Percentiles rank a stretch among this genome's conserved stretches.
Evolutionary conservation across 2,113 vertebrate genomes (phyloP).

Genomic region (Helogale parvula): DNA sequence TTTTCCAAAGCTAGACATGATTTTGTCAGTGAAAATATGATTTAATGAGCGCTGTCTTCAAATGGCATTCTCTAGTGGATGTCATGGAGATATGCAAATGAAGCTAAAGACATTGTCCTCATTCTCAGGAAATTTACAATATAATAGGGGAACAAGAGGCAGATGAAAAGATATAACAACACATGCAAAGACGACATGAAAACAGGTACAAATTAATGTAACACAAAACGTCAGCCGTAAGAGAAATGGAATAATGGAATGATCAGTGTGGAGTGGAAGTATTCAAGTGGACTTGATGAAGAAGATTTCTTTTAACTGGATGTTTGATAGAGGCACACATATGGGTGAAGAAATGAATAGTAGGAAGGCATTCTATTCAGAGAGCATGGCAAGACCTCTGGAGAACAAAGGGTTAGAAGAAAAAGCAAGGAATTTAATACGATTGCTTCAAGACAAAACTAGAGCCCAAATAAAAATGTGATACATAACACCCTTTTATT

Average conservation of each 20-base stretch:
- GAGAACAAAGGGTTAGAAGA: slow-evolving; percentile 48
- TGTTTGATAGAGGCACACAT: slow-evolving; percentile 15
- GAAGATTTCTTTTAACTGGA: slow-evolving; percentile 41
- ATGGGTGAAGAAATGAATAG: neutral
- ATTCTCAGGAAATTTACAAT: slow-evolving; percentile 78
- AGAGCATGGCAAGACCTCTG: neutral
- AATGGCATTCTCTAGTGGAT: slow-evolving; percentile 70
- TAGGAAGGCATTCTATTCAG: slow-evolving; percentile 7
- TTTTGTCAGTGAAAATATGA: slow-evolving; percentile 74
- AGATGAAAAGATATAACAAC: slow-evolving; percentile 78
- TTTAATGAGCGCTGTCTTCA: slow-evolving; percentile 71
- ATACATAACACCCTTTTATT: neutral
- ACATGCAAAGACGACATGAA: slow-evolving; percentile 71
- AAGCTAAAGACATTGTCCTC: slow-evolving; percentile 73
- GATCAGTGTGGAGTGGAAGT: slow-evolving; percentile 33
- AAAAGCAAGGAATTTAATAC: slow-evolving; percentile 19
- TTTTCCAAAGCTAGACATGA: slow-evolving; percentile 63
- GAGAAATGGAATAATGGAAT: slow-evolving; percentile 65
- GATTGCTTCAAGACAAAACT: slow-evolving; percentile 36
- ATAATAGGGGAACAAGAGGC: slow-evolving; percentile 76
- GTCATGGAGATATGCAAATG: slow-evolving; percentile 80
- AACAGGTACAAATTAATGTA: slow-evolving; percentile 79
- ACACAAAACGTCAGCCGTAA: slow-evolving; percentile 34
- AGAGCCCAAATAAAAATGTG: slow-evolving; percentile 2
- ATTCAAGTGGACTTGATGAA: slow-evolving; percentile 41